Conservation (phyloP, 2,888 invertebrate species). For the Blomia tropicalis region DNA sequence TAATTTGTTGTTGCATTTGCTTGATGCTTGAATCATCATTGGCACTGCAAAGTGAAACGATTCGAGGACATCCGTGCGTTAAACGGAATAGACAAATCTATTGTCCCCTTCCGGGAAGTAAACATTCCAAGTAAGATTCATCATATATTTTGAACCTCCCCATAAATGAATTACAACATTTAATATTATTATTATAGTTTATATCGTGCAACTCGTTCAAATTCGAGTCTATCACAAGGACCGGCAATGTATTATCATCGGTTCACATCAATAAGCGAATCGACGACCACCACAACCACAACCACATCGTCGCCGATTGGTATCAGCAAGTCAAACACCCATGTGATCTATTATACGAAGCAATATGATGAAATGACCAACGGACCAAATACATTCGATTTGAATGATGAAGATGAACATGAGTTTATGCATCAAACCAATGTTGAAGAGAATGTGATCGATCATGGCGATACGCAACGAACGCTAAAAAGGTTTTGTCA, state of each 20-base stretch:
- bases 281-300: not conserved
- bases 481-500: conserved; percentile 2
- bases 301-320: not conserved
- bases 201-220: conserved; percentile 15
- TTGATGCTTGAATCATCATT: conserved; percentile 9
- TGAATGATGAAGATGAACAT: conserved; percentile 17
- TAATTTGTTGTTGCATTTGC: not conserved
- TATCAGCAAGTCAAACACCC: not conserved
- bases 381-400: conserved; percentile 11
- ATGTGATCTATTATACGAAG: conserved; percentile 22
- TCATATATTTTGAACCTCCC: not conserved
- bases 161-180: too few relatives aligned
- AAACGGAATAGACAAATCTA: conserved; percentile 73
- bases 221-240: not conserved
- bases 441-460: conserved; percentile 16
- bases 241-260: not conserved
- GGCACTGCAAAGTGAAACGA: conserved; percentile 50
- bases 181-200: conserved; percentile 7
- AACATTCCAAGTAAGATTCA: conserved; percentile 65
- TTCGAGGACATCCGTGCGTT: conserved; percentile 74
- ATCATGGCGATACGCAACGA: not conserved
- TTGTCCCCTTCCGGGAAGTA: conserved; percentile 77
- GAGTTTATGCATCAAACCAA: conserved; percentile 16
- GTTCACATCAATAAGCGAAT: not conserved
- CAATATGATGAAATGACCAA: conserved; percentile 6